Evolutionary conservation across 2,888 invertebrate genomes (phyloP), one percentile per base, ranked within the genome.

Genomic region (Lypha dubia): DNA sequence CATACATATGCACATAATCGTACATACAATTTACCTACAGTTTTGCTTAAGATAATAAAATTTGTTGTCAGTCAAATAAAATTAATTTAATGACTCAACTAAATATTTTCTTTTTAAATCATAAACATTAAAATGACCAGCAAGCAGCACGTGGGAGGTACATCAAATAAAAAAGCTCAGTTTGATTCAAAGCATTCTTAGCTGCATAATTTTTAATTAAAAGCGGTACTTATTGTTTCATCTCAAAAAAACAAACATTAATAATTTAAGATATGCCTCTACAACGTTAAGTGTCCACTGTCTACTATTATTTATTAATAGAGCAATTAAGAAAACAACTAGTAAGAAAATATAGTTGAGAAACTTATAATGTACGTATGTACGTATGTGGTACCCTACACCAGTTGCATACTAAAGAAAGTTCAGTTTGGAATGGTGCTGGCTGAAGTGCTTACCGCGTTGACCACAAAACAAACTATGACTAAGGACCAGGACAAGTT

Each of bases 101-200:
- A 15, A 71, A 6, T 44, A 13, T 5, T 58, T 15, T 32, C 5
- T 6, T 58, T 32, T 49, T 35, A 35, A 70, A 70, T 41, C 44
- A 15, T 49, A 24, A 73, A 44, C 58, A n/a, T 0, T 15, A 7
- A 62, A 53, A 44, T 22, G 41, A 44, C 20, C 15, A 35, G 53
- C 65, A 65, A 35, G 53, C 65, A 65, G 53, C 65, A 65, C 53
- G 75, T 65, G 63, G 65, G 44, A 20, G 32, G 44, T 51, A 41
- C 9, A 32, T 32, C 8, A 28, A n/a, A 58, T 20, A n/a, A n/a
- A 28, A 28, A 44, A 46, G 44, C 35, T 35, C 17, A 22, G 46
- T 46, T 76, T 44, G 32, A 56, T 65, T 75, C n/a, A 8, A 46
- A 76, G 38, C 17, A 7, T 17, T 63, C 1, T 24, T 17, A 65